These are phyloP conservation scores for Phoronis australis DNA, from an alignment of 2,888 invertebrate genomes.

Conservation along the genomic window DNA sequence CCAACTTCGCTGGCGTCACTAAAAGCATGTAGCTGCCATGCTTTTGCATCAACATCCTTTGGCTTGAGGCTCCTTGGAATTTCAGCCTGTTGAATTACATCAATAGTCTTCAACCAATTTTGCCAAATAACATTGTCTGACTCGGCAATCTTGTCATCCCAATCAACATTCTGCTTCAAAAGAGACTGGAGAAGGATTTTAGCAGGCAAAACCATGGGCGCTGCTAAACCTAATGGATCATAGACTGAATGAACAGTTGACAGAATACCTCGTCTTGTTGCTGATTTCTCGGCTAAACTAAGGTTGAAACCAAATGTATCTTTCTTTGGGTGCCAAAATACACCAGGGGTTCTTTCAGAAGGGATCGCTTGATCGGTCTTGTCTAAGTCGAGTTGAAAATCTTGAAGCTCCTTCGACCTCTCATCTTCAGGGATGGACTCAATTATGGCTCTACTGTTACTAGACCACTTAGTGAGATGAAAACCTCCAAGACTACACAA, in stretches of 20 bases:
- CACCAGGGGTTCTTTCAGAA: slow-evolving; percentile 8
- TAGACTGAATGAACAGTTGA: slow-evolving; percentile 10
- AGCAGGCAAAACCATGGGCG: slow-evolving; percentile 9
- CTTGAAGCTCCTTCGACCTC: slow-evolving; percentile 3
- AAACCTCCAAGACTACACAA: no score
- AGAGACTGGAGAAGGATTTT: slow-evolving; percentile 1
- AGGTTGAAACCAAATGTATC: no score
- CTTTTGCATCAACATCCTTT: no score
- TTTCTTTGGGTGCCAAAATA: slow-evolving; percentile 7
- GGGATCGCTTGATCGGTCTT: no score
- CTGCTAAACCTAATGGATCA: slow-evolving; percentile 11
- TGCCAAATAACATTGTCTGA: slow-evolving; percentile 3
- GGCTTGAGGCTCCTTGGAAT: no score
- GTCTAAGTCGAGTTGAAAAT: background rate
- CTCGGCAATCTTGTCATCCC: slow-evolving; percentile 10
- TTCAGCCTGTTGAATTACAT: slow-evolving; percentile 9
- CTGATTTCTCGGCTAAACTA: no score
- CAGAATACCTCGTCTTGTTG: no score
- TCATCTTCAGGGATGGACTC: slow-evolving; percentile 8
- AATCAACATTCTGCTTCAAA: no score
- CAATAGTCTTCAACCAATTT: no score
- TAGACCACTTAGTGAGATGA: slow-evolving; percentile 7
- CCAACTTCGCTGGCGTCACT: slow-evolving; percentile 10
- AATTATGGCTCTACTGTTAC: slow-evolving; percentile 1
- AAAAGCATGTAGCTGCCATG: slow-evolving; percentile 2